Conservation (phyloP, 2,113 vertebrate genomes). For the Dryoscopus gambensis region DNA sequence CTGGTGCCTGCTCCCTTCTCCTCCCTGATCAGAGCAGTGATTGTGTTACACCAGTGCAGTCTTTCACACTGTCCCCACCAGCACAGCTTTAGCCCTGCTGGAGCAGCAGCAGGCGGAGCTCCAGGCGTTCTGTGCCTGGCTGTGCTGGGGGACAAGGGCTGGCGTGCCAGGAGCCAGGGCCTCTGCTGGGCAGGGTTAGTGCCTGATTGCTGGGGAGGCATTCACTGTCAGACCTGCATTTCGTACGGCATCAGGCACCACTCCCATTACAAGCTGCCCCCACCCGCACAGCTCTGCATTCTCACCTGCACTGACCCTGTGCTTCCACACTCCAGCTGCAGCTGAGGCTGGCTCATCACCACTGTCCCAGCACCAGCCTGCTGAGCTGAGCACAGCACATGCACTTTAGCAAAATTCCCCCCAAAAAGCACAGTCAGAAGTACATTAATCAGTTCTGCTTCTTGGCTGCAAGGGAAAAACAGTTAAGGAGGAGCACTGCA, state of each 20-base stretch:
- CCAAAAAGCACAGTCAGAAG: not conserved
- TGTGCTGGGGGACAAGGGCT: not conserved
- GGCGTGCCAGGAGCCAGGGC: rapidly evolving
- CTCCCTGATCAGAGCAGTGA: no score
- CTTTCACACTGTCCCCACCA: rapidly evolving
- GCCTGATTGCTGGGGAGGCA: not conserved
- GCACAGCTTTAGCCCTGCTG: not conserved
- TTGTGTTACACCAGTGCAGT: not conserved
- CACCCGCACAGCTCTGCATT: rapidly evolving
- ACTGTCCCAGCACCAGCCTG: not conserved
- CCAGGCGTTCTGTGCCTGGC: rapidly evolving
- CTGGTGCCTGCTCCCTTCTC: not conserved
- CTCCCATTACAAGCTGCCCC: not conserved
- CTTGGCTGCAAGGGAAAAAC: not conserved
- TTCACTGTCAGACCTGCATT: not conserved
- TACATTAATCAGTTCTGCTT: no score
- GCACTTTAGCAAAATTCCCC: not conserved
- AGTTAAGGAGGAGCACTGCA: not conserved
- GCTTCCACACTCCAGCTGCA: not conserved
- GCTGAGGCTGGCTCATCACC: not conserved
- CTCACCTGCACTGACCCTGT: not conserved
- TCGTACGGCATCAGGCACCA: not conserved
- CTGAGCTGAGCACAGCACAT: not conserved
- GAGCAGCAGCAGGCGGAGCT: not conserved
- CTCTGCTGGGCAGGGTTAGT: not conserved